Base-by-base conservation (phyloP, 2,113 vertebrate genomes). In the Tetrax tetrax region DNA sequence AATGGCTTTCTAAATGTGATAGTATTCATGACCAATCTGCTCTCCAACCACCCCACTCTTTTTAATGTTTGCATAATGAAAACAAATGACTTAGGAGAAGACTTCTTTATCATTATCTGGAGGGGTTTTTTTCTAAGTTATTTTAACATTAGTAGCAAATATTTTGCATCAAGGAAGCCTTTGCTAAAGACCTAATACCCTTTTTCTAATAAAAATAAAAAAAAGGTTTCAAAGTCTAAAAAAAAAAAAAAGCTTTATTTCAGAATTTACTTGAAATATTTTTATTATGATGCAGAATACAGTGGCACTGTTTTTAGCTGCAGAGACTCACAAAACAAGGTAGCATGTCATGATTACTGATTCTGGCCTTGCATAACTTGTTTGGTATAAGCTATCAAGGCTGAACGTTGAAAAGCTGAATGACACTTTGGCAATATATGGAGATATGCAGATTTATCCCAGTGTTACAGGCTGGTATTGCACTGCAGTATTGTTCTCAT, bases 121-220 rank as follows among this genome's bases (percentile, higher is more conserved):
- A 28, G 68, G 29, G 12, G 3, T 9, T n/a, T 9, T 37, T 10
- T 37, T 75, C 48, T 11, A 74, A 61, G 7, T 27, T 76, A 31
- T 50, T 90, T 86, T 61, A 76, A 80, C 5, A 10, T 43, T 60
- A 74, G 3, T 43, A 76, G 37, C 10, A 92, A 79, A n/a, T 75
- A 60, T 47, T 85, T 90, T 75, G 1, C 22, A 22, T 59, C n/a
- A 45, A 77, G 8, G 2, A 64, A 77, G 7, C 2, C 9, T 91
- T 89, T 84, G 29, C 19, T 87, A 18, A 91, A 84, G n/a, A 33
- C 10, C 7, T 31, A 57, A 10, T 10, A 33, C 12, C 3, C 9
- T 21, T 35, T 37, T 53, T n/a, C 6, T 2, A 2, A 13, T 3
- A 9, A 1, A 23, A n/a, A 21, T n/a, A n/a, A 35, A 65, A 22